Evolutionary conservation across 2,888 invertebrate genomes (phyloP).

Genomic region (Tridacna crocea): DNA sequence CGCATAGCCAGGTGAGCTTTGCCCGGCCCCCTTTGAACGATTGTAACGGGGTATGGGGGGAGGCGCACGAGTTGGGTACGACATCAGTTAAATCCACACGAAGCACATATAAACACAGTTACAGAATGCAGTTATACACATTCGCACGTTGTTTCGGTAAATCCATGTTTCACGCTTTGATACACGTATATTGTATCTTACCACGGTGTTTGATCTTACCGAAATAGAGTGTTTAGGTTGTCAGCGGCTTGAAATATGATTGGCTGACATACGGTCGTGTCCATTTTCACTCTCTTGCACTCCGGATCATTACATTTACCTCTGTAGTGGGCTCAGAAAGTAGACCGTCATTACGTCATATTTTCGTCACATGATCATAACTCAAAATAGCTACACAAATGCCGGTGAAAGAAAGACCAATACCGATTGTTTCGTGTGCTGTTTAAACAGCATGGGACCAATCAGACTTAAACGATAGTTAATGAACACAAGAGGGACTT

Average conservation of each 20-base stretch:
- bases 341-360: too few species aligned
- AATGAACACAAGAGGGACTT: too few species aligned
- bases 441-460: too few species aligned
- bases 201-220: constrained; percentile 40
- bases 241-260: constrained; percentile 39
- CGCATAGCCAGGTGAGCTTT: constrained; percentile 50
- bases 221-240: constrained; percentile 42
- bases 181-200: constrained; percentile 17
- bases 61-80: constrained; percentile 52
- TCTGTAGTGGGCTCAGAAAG: too few species aligned
- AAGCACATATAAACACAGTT: constrained; percentile 14
- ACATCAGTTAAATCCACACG: constrained; percentile 35
- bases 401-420: too few species aligned
- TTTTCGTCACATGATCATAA: too few species aligned
- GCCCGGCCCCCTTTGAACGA: constrained; percentile 34
- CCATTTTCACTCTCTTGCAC: too few species aligned
- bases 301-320: too few species aligned
- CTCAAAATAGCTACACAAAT: too few species aligned
- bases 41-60: constrained; percentile 60
- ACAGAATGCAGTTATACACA: constrained; percentile 26
- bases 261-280: constrained; percentile 48
- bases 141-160: constrained; percentile 39
- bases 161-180: constrained; percentile 53
- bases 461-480: too few species aligned
- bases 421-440: too few species aligned